A percentile compares a stretch with the other conserved stretches of the same genome.
phyloP scores from a whole-genome alignment of 2,797 vertebrate species.

The Neomorphus geoffroyi region DNA sequence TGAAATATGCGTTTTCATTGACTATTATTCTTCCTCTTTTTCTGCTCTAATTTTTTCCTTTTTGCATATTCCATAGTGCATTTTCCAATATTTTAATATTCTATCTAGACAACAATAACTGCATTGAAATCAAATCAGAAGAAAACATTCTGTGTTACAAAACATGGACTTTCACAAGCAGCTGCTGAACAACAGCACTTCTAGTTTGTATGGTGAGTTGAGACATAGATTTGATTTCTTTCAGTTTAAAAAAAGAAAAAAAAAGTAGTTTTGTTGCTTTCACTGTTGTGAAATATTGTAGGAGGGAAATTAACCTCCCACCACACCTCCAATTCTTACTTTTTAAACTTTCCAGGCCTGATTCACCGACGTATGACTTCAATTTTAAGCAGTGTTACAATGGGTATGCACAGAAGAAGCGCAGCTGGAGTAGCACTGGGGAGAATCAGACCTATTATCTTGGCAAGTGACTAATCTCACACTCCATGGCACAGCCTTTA shows the following conservation, averaged over 20 bases:
- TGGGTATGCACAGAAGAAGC: not conserved
- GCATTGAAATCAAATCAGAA: not conserved
- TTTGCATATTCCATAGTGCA: not conserved
- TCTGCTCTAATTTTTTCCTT: not conserved
- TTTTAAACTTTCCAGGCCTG: constrained; percentile 30
- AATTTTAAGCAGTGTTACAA: not conserved
- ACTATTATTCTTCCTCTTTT: not conserved
- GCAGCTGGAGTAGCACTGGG: not conserved
- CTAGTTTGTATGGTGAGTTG: not conserved
- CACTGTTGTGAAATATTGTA: constrained; percentile 19
- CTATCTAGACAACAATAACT: not conserved
- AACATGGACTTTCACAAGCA: not conserved
- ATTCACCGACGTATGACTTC: constrained; percentile 39
- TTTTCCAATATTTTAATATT: not conserved
- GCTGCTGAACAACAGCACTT: not conserved
- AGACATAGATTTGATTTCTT: not conserved
- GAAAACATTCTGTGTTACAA: not conserved
- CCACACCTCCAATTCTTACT: constrained; percentile 20
- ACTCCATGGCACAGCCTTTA: not conserved
- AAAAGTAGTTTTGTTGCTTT: not conserved
- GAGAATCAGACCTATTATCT: constrained; percentile 33
- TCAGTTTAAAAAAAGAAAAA: not conserved
- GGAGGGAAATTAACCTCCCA: constrained; percentile 58
- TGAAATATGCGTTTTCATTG: not conserved
- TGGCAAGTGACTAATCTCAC: constrained; percentile 15